Evolutionary conservation across 2,888 invertebrate species (phyloP).

Genomic region (Hemithea aestivaria): DNA sequence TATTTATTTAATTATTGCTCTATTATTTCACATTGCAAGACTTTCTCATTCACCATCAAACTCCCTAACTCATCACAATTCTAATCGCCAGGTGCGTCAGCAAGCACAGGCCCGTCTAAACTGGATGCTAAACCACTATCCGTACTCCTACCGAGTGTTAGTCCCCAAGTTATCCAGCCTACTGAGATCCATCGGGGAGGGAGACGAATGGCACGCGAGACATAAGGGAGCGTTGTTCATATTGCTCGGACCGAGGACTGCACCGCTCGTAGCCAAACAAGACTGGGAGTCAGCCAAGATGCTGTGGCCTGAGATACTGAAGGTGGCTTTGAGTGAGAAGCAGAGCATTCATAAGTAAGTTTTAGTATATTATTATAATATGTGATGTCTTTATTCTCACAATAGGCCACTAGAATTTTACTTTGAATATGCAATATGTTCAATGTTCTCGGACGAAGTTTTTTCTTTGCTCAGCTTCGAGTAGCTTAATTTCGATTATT

Average conservation of each 20-base stretch:
- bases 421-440: no score
- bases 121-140: slow-evolving; percentile 81
- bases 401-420: no score
- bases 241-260: slow-evolving; percentile 82
- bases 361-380: no score
- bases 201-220: slow-evolving; percentile 71
- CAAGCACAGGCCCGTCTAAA: slow-evolving; percentile 83
- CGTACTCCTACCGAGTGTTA: slow-evolving; percentile 84
- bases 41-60: no score
- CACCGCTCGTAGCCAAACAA: slow-evolving; percentile 83
- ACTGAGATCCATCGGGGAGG: slow-evolving; percentile 48
- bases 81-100: slow-evolving; percentile 71
- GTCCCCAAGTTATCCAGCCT: slow-evolving; percentile 81
- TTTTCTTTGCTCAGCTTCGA: no score
- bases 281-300: slow-evolving; percentile 86
- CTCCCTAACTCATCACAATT: no score
- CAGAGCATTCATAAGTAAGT: slow-evolving; percentile 83
- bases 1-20: no score
- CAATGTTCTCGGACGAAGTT: no score
- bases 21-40: no score
- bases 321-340: slow-evolving; percentile 91
- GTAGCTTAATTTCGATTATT: no score
- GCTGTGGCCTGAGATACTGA: slow-evolving; percentile 89
- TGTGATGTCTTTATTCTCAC: no score
- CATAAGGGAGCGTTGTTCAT: slow-evolving; percentile 87